phyloP scores from a whole-genome alignment of 53 echinoderm and acorn worm genomes.

The Holothuria scabra region DNA sequence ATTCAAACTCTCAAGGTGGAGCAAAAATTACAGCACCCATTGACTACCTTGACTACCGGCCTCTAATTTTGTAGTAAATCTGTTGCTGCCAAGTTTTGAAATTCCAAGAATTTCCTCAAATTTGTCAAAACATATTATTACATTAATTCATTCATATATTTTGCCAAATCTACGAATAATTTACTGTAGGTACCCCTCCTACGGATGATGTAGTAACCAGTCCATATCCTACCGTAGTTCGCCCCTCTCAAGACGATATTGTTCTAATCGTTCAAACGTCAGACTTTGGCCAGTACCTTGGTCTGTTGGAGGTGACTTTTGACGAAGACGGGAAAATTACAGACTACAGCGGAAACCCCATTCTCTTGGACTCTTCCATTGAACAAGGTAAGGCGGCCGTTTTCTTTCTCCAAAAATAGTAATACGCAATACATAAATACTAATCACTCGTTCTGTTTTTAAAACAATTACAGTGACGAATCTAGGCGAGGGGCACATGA shows the following conservation, averaged over 20 bases:
- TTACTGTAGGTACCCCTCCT: constrained; percentile 66
- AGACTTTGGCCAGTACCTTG: constrained; percentile 55
- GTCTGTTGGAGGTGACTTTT: constrained; percentile 49
- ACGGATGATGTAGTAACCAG: constrained; percentile 68
- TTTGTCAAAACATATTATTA: too few relatives aligned
- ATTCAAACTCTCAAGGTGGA: too few relatives aligned
- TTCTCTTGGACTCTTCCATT: constrained; percentile 54
- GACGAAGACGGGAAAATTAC: constrained; percentile 47
- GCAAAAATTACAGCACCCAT: too few relatives aligned
- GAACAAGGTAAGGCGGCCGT: constrained; percentile 36
- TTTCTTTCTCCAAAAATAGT: too few relatives aligned
- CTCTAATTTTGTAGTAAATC: too few relatives aligned
- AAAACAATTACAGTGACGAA: too few relatives aligned
- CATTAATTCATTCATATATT: too few relatives aligned
- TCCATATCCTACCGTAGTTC: constrained; percentile 79
- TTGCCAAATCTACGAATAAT: not conserved
- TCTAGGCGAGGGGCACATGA: not conserved
- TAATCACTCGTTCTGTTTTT: too few relatives aligned
- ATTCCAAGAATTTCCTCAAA: not conserved
- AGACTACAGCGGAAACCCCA: constrained; percentile 55
- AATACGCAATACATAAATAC: too few relatives aligned
- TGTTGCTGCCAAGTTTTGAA: too few relatives aligned
- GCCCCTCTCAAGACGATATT: constrained; percentile 62
- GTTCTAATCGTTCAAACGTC: constrained; percentile 58
- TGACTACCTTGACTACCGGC: too few relatives aligned